Percentiles rank a stretch among this genome's conserved stretches.
phyloP scores from a whole-genome alignment of 2,797 vertebrate species.

The Lepilemur ruficaudatus region DNA sequence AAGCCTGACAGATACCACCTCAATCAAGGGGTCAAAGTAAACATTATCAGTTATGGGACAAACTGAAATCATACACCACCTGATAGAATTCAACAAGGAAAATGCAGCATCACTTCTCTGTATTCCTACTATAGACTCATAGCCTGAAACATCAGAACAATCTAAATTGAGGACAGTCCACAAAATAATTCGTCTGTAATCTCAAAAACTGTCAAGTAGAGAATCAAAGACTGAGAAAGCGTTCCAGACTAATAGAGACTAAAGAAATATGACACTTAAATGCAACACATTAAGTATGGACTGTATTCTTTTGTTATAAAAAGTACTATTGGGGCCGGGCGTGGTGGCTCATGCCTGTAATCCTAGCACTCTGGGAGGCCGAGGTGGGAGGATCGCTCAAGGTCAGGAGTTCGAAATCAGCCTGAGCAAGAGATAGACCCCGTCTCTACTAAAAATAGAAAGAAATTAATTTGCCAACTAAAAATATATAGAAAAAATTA shows the following conservation, averaged over 20 bases:
- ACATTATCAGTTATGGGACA: background rate
- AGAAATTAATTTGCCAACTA: too few relatives aligned
- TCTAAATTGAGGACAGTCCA: background rate
- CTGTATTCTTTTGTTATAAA: background rate
- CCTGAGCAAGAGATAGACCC: too few relatives aligned
- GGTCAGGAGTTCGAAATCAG: too few relatives aligned
- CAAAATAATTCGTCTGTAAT: background rate
- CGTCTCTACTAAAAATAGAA: too few relatives aligned
- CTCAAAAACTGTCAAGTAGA: background rate
- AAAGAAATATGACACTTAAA: background rate
- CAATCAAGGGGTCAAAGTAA: slow-evolving; percentile 1
- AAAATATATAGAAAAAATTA: too few relatives aligned
- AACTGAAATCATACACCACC: background rate
- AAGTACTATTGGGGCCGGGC: background rate
- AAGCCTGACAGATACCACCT: background rate
- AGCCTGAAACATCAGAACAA: background rate
- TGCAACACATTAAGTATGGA: background rate
- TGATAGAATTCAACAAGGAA: background rate
- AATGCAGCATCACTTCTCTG: background rate
- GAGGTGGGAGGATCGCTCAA: too few relatives aligned
- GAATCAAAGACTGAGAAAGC: background rate
- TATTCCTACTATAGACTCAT: background rate
- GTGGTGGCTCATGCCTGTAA: too few relatives aligned
- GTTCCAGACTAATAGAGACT: background rate
- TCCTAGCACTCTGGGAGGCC: too few relatives aligned